These are phyloP conservation scores for Anthonomus grandis DNA, from an alignment of 1,140 invertebrate species.

Conservation along the genomic window DNA sequence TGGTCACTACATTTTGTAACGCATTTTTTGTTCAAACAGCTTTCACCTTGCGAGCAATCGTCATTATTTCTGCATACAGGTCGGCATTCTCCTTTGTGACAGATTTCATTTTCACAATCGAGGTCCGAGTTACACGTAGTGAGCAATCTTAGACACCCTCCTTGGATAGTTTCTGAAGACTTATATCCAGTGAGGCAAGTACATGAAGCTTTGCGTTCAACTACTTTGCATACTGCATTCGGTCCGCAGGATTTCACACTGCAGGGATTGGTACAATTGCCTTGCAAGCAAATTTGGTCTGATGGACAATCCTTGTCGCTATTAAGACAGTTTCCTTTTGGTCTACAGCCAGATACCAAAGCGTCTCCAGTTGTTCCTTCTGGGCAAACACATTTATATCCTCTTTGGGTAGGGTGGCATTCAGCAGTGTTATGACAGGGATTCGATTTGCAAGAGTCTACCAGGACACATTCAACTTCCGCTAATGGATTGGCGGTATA, in stretches of 20 bases:
- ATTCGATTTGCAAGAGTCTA: slow-evolving; percentile 69
- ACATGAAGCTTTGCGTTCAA: slow-evolving; percentile 71
- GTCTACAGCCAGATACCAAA: slow-evolving; percentile 66
- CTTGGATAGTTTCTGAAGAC: slow-evolving; percentile 57
- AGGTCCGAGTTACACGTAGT: slow-evolving; percentile 65
- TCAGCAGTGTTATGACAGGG: slow-evolving; percentile 78
- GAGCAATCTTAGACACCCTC: slow-evolving; percentile 69
- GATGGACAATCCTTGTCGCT: slow-evolving; percentile 72
- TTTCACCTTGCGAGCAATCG: slow-evolving; percentile 78
- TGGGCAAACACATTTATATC: slow-evolving; percentile 74
- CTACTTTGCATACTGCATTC: slow-evolving; percentile 74
- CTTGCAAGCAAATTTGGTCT: slow-evolving; percentile 68
- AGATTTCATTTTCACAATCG: slow-evolving; percentile 75
- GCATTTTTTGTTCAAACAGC: slow-evolving; percentile 75
- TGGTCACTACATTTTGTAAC: slow-evolving; percentile 73
- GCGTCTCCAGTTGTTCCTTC: slow-evolving; percentile 73
- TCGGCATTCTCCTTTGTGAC: slow-evolving; percentile 78
- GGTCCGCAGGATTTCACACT: slow-evolving; percentile 66
- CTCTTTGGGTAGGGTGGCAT: slow-evolving; percentile 63
- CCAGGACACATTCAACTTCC: slow-evolving; percentile 70
- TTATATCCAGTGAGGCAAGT: slow-evolving; percentile 70
- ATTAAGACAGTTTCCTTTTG: slow-evolving; percentile 66
- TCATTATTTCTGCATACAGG: slow-evolving; percentile 72
- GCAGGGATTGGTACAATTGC: slow-evolving; percentile 74
- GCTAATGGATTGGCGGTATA: slow-evolving; percentile 74